Percentiles rank a stretch among this genome's conserved stretches.
These are phyloP conservation scores for Pyrgus malvae DNA, from an alignment of 2,888 invertebrate genomes.

Conservation along the genomic window DNA sequence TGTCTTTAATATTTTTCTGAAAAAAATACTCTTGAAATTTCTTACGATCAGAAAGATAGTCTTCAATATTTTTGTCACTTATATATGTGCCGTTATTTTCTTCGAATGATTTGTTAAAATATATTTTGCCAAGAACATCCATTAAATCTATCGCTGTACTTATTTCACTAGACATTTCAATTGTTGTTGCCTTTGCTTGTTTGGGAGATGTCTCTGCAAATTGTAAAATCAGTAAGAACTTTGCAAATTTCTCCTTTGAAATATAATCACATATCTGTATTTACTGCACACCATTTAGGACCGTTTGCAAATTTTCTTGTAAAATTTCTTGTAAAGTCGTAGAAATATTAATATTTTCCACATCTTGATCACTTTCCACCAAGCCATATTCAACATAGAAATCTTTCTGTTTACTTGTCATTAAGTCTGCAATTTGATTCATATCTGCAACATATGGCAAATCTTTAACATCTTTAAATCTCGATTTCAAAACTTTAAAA, in stretches of 20 bases:
- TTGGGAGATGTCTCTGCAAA: conserved; percentile 1
- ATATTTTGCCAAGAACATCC: background rate
- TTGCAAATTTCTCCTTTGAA: background rate
- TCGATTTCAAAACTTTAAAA: background rate
- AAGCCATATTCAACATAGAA: conserved; percentile 53
- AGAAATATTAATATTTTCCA: conserved; percentile 1
- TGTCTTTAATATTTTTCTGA: too few relatives aligned
- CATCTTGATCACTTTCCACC: conserved; percentile 38
- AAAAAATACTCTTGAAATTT: too few relatives aligned
- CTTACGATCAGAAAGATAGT: conserved; percentile 67
- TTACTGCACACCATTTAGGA: conserved; percentile 28
- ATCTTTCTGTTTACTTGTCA: conserved; percentile 42
- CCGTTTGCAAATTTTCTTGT: conserved; percentile 3
- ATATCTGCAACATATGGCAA: conserved; percentile 56
- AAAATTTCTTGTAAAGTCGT: background rate
- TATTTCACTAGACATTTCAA: background rate
- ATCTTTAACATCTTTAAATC: conserved; percentile 25
- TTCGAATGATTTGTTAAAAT: background rate
- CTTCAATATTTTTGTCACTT: conserved; percentile 43
- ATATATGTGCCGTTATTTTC: conserved; percentile 26
- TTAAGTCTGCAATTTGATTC: conserved; percentile 33
- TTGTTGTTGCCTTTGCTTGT: background rate
- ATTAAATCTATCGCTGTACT: background rate
- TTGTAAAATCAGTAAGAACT: background rate
- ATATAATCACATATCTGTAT: background rate